A percentile compares a stretch with the other conserved stretches of the same genome.
Conservation (phyloP, 2,888 invertebrate genomes). For the Anaspis maculata region DNA sequence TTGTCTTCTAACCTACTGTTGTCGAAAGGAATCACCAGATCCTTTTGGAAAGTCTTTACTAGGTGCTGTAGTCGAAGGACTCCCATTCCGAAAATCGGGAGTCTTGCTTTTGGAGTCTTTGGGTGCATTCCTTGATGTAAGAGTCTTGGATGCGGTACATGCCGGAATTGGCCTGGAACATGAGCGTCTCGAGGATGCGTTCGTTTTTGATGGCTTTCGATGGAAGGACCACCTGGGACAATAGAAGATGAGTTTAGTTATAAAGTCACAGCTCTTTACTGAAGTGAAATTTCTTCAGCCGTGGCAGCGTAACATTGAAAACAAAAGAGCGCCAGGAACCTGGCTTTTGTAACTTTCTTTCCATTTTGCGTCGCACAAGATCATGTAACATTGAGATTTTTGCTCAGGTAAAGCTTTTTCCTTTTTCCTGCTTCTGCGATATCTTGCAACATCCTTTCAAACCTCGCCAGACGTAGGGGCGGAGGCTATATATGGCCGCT, state of each 20-base stretch:
- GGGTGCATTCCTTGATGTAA: conserved; percentile 80
- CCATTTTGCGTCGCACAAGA: no score
- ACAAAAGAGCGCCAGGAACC: no score
- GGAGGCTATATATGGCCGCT: no score
- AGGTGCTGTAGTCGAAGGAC: conserved; percentile 60
- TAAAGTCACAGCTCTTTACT: neutral
- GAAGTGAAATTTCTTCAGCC: no score
- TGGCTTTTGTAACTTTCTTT: no score
- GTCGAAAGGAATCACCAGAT: conserved; percentile 4
- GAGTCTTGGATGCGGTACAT: conserved; percentile 87
- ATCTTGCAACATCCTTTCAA: no score
- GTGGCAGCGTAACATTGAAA: no score
- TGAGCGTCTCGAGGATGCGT: conserved; percentile 81
- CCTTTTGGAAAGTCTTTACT: conserved; percentile 21
- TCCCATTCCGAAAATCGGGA: conserved; percentile 77
- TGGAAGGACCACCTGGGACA: conserved; percentile 70
- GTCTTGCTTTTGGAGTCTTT: conserved; percentile 80
- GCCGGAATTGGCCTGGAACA: conserved; percentile 88
- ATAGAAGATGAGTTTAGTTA: neutral
- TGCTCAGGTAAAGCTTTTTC: no score
- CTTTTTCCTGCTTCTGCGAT: no score
- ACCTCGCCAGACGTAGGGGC: no score
- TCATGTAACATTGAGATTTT: no score
- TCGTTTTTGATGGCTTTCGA: conserved; percentile 91
- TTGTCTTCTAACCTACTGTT: conserved; percentile 27